Conservation (phyloP, 2,888 invertebrate genomes). For the Harpagoxenus sublaevis region DNA sequence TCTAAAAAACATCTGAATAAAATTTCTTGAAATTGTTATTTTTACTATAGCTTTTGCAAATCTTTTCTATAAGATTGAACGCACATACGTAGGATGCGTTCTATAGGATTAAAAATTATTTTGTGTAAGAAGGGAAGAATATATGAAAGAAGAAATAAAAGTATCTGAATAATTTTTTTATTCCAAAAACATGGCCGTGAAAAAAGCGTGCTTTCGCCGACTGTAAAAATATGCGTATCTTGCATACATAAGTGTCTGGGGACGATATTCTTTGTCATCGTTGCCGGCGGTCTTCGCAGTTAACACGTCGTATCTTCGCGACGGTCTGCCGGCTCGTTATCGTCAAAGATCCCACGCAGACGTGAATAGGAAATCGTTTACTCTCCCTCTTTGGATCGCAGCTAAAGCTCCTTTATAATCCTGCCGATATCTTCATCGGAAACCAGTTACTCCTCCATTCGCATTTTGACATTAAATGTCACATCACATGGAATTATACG, state of each 20-base stretch:
- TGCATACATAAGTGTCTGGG: slow-evolving; percentile 71
- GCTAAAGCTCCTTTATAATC: slow-evolving; percentile 12
- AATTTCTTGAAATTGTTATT: background rate
- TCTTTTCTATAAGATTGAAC: background rate
- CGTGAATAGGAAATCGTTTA: slow-evolving; percentile 44
- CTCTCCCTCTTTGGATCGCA: background rate
- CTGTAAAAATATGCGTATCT: slow-evolving; percentile 67
- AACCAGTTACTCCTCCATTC: background rate
- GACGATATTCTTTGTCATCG: slow-evolving; percentile 57
- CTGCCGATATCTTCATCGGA: background rate
- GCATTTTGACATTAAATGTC: background rate
- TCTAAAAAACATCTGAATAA: background rate
- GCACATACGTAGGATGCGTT: too few relatives aligned
- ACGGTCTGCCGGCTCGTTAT: slow-evolving; percentile 58
- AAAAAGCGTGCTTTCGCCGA: slow-evolving; percentile 68
- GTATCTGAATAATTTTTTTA: slow-evolving; percentile 61
- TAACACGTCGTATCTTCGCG: slow-evolving; percentile 74
- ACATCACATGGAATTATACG: background rate
- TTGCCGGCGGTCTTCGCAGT: slow-evolving; percentile 68
- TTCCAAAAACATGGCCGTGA: slow-evolving; percentile 63
- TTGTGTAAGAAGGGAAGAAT: background rate
- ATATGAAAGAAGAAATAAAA: background rate
- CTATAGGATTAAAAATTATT: slow-evolving; percentile 4
- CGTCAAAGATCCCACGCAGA: slow-evolving; percentile 21
- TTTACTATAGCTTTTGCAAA: background rate